phyloP scores from a whole-genome alignment of 2,797 vertebrate genomes.

The Schizopygopsis malacanthus region DNA sequence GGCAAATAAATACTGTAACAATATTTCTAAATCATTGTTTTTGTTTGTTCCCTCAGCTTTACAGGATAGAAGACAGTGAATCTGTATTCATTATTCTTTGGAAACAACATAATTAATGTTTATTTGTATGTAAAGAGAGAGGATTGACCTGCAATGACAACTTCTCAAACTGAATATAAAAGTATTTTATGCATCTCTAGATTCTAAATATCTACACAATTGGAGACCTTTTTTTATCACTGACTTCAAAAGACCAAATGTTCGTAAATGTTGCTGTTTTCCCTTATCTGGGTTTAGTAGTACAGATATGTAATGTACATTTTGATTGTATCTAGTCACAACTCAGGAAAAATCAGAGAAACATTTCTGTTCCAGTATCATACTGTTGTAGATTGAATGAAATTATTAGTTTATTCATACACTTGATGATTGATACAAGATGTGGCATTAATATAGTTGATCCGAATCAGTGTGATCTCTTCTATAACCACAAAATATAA shows the following conservation, averaged over 20 bases:
- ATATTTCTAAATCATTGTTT: background rate
- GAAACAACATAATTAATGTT: background rate
- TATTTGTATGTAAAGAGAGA: background rate
- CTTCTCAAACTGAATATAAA: background rate
- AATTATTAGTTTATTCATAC: background rate
- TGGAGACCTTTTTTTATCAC: background rate
- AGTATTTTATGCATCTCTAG: background rate
- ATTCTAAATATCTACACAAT: background rate
- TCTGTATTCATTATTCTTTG: background rate
- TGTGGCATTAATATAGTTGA: background rate
- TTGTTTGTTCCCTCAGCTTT: constrained; percentile 44
- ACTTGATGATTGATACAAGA: background rate
- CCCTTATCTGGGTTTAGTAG: constrained; percentile 7
- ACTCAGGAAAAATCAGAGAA: background rate
- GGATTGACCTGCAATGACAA: background rate
- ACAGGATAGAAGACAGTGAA: constrained; percentile 30
- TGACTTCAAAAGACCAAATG: background rate
- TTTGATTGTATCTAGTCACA: background rate
- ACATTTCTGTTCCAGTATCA: background rate
- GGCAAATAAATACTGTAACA: background rate
- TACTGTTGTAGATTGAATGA: background rate
- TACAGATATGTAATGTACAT: constrained; percentile 2
- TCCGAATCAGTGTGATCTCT: background rate
- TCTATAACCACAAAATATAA: background rate
- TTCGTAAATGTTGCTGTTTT: background rate